A percentile compares a stretch with the other conserved stretches of the same genome.
Conservation (phyloP, 2,797 vertebrate species). For the Sebastes diaconus region DNA sequence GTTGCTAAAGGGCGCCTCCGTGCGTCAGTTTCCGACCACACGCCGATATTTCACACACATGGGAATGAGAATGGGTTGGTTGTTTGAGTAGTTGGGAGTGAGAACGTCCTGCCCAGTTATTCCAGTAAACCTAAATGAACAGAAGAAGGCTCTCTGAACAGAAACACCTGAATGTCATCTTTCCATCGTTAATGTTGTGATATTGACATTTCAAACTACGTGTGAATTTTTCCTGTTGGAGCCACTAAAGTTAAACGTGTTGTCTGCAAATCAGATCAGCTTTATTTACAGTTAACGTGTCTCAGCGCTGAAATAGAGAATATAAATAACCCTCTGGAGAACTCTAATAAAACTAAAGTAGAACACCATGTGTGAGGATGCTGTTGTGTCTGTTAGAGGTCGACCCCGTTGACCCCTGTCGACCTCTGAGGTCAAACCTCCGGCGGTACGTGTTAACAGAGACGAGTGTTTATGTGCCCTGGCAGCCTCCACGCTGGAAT, state of each 20-base stretch:
- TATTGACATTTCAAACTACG: too few relatives aligned
- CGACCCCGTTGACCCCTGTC: slow-evolving; percentile 14
- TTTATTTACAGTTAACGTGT: background rate
- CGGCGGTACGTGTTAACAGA: background rate
- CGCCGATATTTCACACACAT: rapidly evolving
- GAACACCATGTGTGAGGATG: background rate
- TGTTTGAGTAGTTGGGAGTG: too few relatives aligned
- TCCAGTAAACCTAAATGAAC: background rate
- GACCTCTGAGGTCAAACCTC: slow-evolving; percentile 37
- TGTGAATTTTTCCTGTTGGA: background rate
- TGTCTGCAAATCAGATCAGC: background rate
- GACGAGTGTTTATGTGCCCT: background rate
- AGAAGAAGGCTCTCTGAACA: background rate
- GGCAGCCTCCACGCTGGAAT: background rate
- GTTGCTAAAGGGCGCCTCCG: rapidly evolving
- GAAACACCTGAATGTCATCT: background rate
- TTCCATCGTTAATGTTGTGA: background rate
- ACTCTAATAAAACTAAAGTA: background rate
- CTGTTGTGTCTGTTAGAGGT: background rate
- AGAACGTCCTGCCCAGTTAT: too few relatives aligned
- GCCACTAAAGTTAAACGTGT: background rate
- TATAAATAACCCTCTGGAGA: background rate
- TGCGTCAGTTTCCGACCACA: too few relatives aligned
- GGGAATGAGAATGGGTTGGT: background rate
- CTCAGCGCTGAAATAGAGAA: background rate